Conservation (phyloP, 2,113 vertebrate species). For the Ophiodon elongatus region DNA sequence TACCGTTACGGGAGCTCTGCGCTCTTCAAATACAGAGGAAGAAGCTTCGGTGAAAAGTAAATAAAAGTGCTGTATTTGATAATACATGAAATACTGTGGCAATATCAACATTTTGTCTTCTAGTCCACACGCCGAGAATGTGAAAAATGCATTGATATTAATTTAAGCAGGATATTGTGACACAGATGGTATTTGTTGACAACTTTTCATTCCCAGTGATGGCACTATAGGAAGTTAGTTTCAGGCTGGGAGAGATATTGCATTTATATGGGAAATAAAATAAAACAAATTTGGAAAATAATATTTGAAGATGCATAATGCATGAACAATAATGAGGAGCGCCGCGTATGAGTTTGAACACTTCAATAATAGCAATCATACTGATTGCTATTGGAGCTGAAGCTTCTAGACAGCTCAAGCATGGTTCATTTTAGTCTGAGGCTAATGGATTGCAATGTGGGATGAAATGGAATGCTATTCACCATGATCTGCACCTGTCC, state of each 20-base stretch:
- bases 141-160: neutral
- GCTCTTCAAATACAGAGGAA: slow-evolving; percentile 42
- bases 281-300: slow-evolving; percentile 2
- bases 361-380: slow-evolving; percentile 21
- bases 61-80: slow-evolving; percentile 46
- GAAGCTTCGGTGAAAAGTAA: slow-evolving; percentile 42
- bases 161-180: neutral
- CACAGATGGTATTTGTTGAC: neutral
- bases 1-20: slow-evolving; percentile 50
- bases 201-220: neutral
- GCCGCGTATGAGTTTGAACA: slow-evolving; percentile 10
- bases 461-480: slow-evolving; percentile 88
- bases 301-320: slow-evolving; percentile 25
- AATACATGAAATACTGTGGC: neutral
- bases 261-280: neutral
- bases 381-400: slow-evolving; percentile 11
- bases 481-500: slow-evolving; percentile 99
- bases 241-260: slow-evolving; percentile 14
- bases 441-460: slow-evolving; percentile 48
- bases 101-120: neutral
- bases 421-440: slow-evolving; percentile 24
- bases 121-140: neutral
- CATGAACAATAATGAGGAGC: slow-evolving; percentile 22
- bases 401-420: slow-evolving; percentile 8
- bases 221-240: slow-evolving; percentile 4